A percentile compares a stretch with the other conserved stretches of the same genome.
Evolutionary conservation across 2,113 vertebrate genomes (phyloP).

Genomic region (Nannobrachium achirus): DNA sequence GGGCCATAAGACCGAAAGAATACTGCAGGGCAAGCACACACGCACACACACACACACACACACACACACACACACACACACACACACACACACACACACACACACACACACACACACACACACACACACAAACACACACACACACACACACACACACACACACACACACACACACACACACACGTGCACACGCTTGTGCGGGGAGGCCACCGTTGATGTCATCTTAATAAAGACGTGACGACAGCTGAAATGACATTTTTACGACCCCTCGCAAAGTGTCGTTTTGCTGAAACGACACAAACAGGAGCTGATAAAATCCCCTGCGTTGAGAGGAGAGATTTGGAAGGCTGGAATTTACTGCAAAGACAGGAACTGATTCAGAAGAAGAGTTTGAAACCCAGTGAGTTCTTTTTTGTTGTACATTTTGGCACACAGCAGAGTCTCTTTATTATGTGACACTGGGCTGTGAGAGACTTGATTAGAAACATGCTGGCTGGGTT

Average conservation of each 20-base stretch:
- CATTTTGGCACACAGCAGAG: background rate
- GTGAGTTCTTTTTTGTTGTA: background rate
- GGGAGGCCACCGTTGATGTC: background rate
- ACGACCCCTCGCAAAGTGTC: background rate
- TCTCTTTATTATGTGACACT: too few species aligned
- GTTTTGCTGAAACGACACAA: background rate
- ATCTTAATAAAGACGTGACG: conserved; percentile 4
- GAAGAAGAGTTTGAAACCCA: background rate
- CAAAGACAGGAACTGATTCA: background rate
- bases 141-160: background rate
- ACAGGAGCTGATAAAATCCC: background rate
- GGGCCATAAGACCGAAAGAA: conserved; percentile 10
- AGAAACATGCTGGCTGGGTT: background rate
- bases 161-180: background rate
- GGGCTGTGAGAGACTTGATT: background rate
- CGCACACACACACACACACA: conserved; percentile 4
- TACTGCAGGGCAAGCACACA: background rate
- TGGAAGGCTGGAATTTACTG: background rate
- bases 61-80: background rate
- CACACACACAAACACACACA: too few species aligned
- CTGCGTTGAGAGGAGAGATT: background rate
- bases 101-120: background rate
- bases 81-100: conserved; percentile 9
- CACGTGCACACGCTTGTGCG: too few species aligned
- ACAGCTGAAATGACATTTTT: background rate